Percentiles rank a stretch among this genome's conserved stretches.
phyloP scores from a whole-genome alignment of 2,888 invertebrate genomes.

The Drosophila ustulata region DNA sequence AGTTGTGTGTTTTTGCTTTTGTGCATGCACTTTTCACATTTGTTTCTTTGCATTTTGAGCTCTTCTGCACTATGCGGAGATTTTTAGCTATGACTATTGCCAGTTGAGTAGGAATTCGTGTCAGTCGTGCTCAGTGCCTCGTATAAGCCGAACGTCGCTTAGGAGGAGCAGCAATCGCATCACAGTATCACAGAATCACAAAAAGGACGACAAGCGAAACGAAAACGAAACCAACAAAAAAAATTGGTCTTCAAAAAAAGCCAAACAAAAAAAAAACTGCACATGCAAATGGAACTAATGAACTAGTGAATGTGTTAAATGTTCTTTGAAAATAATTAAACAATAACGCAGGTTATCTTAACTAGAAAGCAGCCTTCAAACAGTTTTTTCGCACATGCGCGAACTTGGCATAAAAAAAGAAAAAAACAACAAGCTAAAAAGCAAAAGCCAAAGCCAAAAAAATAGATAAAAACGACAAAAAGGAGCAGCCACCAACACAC shows the following conservation, averaged over 20 bases:
- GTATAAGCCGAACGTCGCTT: constrained; percentile 70
- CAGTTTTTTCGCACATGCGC: constrained; percentile 71
- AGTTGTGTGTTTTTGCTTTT: constrained; percentile 53
- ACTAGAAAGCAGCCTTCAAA: constrained; percentile 33
- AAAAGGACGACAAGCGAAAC: constrained; percentile 64
- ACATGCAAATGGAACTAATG: constrained; percentile 31
- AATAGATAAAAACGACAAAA: constrained; percentile 72
- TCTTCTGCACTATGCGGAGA: constrained; percentile 61
- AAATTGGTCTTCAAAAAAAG: constrained; percentile 32
- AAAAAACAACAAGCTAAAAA: constrained; percentile 53
- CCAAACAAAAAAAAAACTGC: neutral
- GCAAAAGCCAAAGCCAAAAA: constrained; percentile 55
- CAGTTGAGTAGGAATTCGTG: constrained; percentile 70
- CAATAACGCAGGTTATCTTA: constrained; percentile 16
- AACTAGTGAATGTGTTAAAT: constrained; percentile 47
- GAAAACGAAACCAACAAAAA: constrained; percentile 57
- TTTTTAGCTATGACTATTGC: constrained; percentile 76
- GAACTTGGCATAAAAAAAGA: constrained; percentile 68
- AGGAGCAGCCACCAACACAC: constrained; percentile 61
- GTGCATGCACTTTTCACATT: constrained; percentile 68
- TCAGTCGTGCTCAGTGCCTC: constrained; percentile 83
- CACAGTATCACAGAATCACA: constrained; percentile 16
- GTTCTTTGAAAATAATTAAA: constrained; percentile 14
- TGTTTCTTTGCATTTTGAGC: constrained; percentile 75
- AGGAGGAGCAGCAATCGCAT: constrained; percentile 37